Base-by-base conservation (phyloP, 2,113 vertebrate genomes). In the Hippocampus guttulatus region DNA sequence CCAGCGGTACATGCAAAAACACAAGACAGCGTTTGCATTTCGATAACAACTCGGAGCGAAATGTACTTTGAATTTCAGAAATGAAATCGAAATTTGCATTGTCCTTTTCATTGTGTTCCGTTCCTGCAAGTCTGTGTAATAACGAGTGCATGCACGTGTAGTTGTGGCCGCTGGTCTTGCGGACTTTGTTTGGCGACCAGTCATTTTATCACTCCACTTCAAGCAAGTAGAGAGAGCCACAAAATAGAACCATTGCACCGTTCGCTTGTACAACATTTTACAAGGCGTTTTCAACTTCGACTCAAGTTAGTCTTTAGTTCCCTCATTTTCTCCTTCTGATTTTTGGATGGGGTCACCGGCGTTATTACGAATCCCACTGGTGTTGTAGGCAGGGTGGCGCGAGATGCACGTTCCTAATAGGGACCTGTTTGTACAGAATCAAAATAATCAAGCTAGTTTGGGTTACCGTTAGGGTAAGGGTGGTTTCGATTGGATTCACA, bases 1-100 rank as follows among this genome's bases (percentile, higher is more conserved):
- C 78, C 75, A 64, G 69, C 77, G 67, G 70, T 64, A 75, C 61
- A 49, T 49, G 21, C 51, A 74, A 71, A 64, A 55, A 20, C 30
- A 38, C 68, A 52, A 68, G n/a, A n/a, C 25, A 16, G 45, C 14
- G 57, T n/a, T 61, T n/a, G 20, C 20, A 41, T 63, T 63, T 63
- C n/a, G 9, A 40, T 11, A n/a, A 16, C 2, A 38, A 40, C 33
- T n/a, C 11, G 18, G 16, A 8, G 61, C n/a, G 33, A 40, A 11
- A 21, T 55, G 33, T 21, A 41, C 33, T 63, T 63, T 63, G 21
- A 11, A 63, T 21, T 33, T 11, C 20, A 4, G 8, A 41, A 63
- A 63, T 1, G 21, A 40, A 40, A 63, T 21, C 20, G 2, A 11
- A 55, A 3, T 10, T 21, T 18, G 27, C 27, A 33, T 18, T 9